Evolutionary conservation across 2,113 vertebrate species (phyloP), one percentile per base, ranked within the genome.

Genomic region (Pipra filicauda): DNA sequence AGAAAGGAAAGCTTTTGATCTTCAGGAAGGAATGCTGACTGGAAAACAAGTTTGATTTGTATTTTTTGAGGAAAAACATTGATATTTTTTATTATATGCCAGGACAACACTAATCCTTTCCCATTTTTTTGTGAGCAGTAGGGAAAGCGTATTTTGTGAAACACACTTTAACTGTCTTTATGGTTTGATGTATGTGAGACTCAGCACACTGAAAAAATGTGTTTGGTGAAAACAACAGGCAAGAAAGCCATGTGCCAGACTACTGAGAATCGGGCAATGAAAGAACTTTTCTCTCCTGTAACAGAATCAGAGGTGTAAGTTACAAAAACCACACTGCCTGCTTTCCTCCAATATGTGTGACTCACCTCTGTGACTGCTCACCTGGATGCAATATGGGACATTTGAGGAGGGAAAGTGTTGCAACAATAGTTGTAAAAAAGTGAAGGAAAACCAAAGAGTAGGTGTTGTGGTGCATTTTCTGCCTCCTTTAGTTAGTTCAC

Each of bases 401-500:
- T 69, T 62, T 61, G 30, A 46, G 52, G 33, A 86, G 27, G 16
- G 11, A 30, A 73, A 58, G 12, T 4, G 17, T 23, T 86, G 22
- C 16, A 33, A 22, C 0, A 1, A 10, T 26, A 31, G 6, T 11
- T 58, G 22, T 27, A 39, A 48, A 49, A 72, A 72, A 48, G 44
- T 13, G 37, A 82, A 46, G 24, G 21, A 22, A 62, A 69, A 49
- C 10, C 12, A 35, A 75, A 54, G 33, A 88, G 28, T 11, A 59
- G 61, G 23, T 8, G 0, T 21, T 31, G 70, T 0, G 0, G 16
- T 31, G 28, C 22, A 14, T 14, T 37, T 62, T 26, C 22, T 41
- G 39, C 39, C 39, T 41, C 39, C n/a, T 70, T 52, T 18, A 18
- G 18, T 19, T 49, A 33, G 28, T 37, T 82, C 35, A 14, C 21